Evolutionary conservation across 2,113 vertebrate genomes (phyloP), one percentile per base, ranked within the genome.

Genomic region (Xyrauchen texanus): DNA sequence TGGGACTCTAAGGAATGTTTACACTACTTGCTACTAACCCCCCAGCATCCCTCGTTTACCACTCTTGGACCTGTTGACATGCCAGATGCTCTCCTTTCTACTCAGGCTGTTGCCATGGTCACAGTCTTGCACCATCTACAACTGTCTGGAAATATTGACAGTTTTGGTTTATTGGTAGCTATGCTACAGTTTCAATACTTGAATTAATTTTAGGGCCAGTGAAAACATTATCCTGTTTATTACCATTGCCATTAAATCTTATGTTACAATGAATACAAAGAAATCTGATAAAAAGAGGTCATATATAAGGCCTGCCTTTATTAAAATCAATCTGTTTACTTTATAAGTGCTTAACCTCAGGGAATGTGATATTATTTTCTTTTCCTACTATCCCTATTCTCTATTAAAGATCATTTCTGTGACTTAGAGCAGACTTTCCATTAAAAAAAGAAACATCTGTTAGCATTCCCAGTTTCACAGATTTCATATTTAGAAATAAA

Each of bases 41-140:
- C 53, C 34, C 42, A 45, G 5, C n/a, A 51, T 72, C 44, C 44
- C 13, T n/a, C n/a, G 7, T 46, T 64, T 3, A 21, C 52, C 12
- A 67, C 46, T 68, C 62, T 49, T 75, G 67, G 49, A 76, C 45
- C 53, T 66, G 53, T 75, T 76, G 78, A 71, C 49, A 77, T 16
- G 51, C 73, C 74, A 81, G 80, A 81, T 69, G 67, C 66, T 71
- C 71, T 57, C 34, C 61, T 51, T 15, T 60, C 55, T 42, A 15
- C n/a, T 53, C 66, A 79, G 16, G 10, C 58, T 58, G 77, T 80
- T 80, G 62, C 72, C 77, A 83, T 83, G 72, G 82, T 57, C 47
- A 83, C 78, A 77, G 66, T 47, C 10, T 49, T 70, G 57, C 67
- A 51, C 16, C 44, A 67, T 58, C 13, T 42, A 64, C 42, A 46